These are phyloP conservation scores for Andrena chrysosceles DNA, from an alignment of 2,888 invertebrate species.

Conservation along the genomic window DNA sequence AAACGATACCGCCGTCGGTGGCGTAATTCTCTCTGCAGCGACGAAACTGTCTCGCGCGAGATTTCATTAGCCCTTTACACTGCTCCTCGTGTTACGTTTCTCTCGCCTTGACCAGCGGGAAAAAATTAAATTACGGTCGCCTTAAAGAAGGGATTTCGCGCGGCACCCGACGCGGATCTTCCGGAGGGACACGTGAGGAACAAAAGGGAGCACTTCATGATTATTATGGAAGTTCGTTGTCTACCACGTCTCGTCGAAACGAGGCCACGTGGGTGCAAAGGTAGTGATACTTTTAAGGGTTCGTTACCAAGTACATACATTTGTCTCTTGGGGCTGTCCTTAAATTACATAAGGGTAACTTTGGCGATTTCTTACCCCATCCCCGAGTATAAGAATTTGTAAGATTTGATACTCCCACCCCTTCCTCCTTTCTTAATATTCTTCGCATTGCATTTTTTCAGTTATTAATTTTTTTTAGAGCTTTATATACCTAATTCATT, in stretches of 20 bases:
- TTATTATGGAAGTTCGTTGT: neutral
- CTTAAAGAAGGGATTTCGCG: constrained; percentile 38
- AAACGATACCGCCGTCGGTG: constrained; percentile 31
- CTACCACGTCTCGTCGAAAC: neutral
- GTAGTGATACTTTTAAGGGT: too few species aligned
- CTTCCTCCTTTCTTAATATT: too few species aligned
- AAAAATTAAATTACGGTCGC: constrained; percentile 50
- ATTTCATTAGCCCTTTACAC: constrained; percentile 46
- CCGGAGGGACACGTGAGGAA: neutral
- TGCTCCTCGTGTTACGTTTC: constrained; percentile 25
- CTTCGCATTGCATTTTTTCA: too few species aligned
- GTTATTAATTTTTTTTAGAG: too few species aligned
- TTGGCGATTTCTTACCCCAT: too few species aligned
- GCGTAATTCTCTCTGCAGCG: constrained; percentile 31
- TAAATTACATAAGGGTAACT: too few species aligned
- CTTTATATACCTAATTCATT: too few species aligned
- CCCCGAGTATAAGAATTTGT: too few species aligned
- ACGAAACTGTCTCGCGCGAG: constrained; percentile 29
- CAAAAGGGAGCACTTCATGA: neutral
- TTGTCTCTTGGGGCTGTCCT: too few species aligned
- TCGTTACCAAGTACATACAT: too few species aligned
- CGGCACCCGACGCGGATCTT: neutral
- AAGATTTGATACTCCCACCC: too few species aligned
- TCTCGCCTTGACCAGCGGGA: constrained; percentile 1
- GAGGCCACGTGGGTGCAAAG: too few species aligned